phyloP scores from a whole-genome alignment of 2,797 vertebrate genomes.

The Diglossa cyanea region DNA sequence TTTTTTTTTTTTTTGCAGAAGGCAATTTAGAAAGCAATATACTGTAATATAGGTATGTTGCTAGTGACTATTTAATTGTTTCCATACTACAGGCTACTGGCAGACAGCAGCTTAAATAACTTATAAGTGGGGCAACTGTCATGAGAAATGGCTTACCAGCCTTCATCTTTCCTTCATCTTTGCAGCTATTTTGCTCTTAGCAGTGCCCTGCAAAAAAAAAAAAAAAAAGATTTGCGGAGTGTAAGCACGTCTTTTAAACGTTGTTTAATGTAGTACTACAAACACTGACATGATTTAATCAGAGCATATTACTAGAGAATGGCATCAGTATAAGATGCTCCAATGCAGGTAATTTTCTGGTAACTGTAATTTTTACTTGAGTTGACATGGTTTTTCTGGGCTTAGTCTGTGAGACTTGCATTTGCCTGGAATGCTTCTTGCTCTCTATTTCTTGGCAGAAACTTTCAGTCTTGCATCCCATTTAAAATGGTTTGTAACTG shows the following conservation, averaged over 20 bases:
- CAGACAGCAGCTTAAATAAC: not conserved
- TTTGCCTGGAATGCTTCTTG: not conserved
- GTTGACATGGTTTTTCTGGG: not conserved
- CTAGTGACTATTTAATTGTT: not conserved
- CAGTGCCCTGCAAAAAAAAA: not conserved
- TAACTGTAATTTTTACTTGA: not conserved
- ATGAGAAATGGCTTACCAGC: not conserved
- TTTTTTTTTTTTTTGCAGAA: not conserved
- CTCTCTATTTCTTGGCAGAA: not conserved
- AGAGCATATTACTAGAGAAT: not conserved
- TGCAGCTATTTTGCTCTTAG: not conserved
- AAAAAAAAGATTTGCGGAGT: not conserved
- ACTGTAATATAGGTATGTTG: not conserved
- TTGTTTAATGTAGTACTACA: not conserved
- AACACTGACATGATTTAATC: not conserved
- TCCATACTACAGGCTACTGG: not conserved
- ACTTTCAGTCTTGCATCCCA: not conserved
- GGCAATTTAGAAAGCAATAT: not conserved
- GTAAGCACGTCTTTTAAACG: not conserved
- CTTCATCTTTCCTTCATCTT: not conserved
- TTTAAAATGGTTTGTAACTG: not conserved
- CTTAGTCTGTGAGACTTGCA: not conserved
- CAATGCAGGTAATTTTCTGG: not conserved
- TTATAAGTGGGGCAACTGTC: not conserved
- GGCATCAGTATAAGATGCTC: not conserved